Evolutionary conservation across 2,797 vertebrate species (phyloP).

Genomic region (Syndactyla subalaris): DNA sequence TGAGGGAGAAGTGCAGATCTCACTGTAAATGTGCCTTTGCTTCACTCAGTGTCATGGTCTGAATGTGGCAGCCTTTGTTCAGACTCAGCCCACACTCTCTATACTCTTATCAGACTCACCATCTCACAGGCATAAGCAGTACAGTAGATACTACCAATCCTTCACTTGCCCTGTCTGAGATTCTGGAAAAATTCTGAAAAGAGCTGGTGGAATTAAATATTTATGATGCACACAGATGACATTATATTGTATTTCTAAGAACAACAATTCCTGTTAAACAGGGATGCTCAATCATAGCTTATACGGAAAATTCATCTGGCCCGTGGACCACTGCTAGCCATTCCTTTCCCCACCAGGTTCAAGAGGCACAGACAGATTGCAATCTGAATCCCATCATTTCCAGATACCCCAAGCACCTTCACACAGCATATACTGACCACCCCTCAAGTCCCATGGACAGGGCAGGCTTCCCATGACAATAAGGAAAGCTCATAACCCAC

Average conservation of each 20-base stretch:
- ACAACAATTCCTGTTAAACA: background rate
- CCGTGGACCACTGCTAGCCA: background rate
- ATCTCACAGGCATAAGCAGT: background rate
- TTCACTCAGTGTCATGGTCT: background rate
- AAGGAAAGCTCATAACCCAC: background rate
- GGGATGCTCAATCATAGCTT: background rate
- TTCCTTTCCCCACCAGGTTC: background rate
- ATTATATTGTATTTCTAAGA: background rate
- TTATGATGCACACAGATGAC: background rate
- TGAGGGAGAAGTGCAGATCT: background rate
- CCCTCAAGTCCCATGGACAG: background rate
- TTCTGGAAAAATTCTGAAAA: background rate
- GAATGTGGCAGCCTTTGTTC: background rate
- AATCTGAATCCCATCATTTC: background rate
- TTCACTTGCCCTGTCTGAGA: background rate
- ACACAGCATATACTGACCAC: accelerated
- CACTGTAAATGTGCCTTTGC: background rate
- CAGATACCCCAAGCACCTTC: background rate
- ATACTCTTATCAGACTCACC: background rate
- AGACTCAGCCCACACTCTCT: background rate
- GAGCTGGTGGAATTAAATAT: background rate
- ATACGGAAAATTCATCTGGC: background rate
- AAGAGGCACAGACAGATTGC: background rate
- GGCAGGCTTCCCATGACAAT: background rate
- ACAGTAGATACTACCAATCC: background rate